Conservation (phyloP, 2,113 vertebrate genomes). For the Lasiurus cinereus region DNA sequence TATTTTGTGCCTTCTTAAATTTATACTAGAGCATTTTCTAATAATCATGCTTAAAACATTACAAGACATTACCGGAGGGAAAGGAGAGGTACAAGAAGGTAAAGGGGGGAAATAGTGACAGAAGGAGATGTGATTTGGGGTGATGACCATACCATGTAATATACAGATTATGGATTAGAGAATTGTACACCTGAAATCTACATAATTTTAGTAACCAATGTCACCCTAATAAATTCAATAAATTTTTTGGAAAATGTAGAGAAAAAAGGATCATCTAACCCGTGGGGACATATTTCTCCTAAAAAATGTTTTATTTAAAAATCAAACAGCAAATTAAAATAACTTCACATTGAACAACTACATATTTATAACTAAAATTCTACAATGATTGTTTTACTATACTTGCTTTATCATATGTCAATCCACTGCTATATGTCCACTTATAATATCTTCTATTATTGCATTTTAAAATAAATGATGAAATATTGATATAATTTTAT, state of each 20-base stretch:
- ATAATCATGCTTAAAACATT: neutral
- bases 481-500: neutral
- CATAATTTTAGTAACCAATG: neutral
- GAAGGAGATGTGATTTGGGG: neutral
- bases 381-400: neutral
- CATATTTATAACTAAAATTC: neutral
- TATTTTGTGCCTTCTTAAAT: neutral
- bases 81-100: neutral
- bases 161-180: neutral
- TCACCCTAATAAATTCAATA: neutral
- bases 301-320: neutral
- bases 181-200: neutral
- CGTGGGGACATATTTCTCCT: neutral
- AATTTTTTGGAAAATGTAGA: neutral
- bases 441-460: constrained; percentile 11
- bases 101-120: neutral
- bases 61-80: neutral
- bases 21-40: neutral
- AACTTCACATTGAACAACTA: neutral
- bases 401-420: neutral
- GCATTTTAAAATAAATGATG: neutral
- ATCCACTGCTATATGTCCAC: neutral
- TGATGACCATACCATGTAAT: neutral
- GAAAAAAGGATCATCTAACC: neutral
- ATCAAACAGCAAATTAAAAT: neutral